Conservation (phyloP, 2,113 vertebrate genomes). For the Natator depressus region DNA sequence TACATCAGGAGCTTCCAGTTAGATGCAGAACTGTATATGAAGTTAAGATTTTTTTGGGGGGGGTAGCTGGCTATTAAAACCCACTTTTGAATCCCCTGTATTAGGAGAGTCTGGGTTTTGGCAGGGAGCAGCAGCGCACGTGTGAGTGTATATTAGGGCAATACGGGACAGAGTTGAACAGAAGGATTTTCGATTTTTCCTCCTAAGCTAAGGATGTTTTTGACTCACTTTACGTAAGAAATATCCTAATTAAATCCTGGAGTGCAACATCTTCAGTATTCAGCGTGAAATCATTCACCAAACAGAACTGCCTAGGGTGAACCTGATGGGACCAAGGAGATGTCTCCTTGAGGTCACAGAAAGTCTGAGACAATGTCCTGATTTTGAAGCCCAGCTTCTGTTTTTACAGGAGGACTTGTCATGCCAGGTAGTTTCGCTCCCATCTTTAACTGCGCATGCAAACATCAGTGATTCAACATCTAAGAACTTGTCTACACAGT, state of each 20-base stretch:
- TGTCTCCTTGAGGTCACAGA: background rate
- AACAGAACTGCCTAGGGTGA: background rate
- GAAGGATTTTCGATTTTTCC: background rate
- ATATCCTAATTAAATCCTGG: background rate
- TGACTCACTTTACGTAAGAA: background rate
- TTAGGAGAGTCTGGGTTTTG: background rate
- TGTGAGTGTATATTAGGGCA: background rate
- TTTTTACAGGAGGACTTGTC: background rate
- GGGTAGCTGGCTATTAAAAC: background rate
- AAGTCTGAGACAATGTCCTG: background rate
- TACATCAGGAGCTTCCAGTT: conserved; percentile 23
- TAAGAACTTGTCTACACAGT: background rate
- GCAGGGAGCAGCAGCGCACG: background rate
- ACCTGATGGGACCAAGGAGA: background rate
- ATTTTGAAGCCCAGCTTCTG: background rate
- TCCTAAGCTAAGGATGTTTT: background rate
- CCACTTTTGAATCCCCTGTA: background rate
- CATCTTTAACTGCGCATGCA: background rate
- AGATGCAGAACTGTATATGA: conserved; percentile 21
- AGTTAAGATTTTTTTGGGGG: background rate
- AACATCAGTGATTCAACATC: background rate
- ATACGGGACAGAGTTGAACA: background rate
- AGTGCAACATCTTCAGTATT: background rate
- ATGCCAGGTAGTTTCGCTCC: background rate
- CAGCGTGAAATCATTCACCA: conserved; percentile 7